Evolutionary conservation across 2,888 invertebrate species (phyloP).

Genomic region (Oeneis ivallda): DNA sequence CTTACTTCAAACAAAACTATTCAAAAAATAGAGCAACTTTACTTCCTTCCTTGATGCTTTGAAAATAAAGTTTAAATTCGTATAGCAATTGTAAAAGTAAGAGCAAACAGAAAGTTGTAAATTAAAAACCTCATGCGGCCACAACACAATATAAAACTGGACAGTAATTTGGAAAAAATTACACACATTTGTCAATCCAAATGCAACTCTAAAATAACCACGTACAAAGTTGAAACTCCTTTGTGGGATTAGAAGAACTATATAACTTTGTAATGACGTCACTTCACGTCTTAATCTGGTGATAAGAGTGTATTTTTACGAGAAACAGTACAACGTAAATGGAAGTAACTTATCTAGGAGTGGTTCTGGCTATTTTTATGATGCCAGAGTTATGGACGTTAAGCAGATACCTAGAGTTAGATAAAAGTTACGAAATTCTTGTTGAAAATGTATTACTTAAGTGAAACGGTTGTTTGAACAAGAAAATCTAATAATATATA

Average conservation of each 20-base stretch:
- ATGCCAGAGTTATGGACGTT: conserved; percentile 37
- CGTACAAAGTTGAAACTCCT: conserved; percentile 36
- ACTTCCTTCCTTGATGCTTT: not conserved
- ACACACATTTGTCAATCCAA: conserved; percentile 16
- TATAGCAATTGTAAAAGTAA: conserved; percentile 4
- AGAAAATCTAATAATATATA: too few species aligned
- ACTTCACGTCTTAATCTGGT: conserved; percentile 51
- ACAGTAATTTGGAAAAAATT: conserved; percentile 43
- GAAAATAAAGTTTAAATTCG: conserved; percentile 29
- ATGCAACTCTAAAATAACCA: conserved; percentile 40
- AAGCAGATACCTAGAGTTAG: not conserved
- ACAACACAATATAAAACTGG: conserved; percentile 50
- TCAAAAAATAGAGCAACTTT: conserved; percentile 10
- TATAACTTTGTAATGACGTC: conserved; percentile 45
- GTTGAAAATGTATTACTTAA: not conserved
- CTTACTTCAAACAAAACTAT: conserved; percentile 29
- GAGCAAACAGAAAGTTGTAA: conserved; percentile 37
- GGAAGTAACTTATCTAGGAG: conserved; percentile 49
- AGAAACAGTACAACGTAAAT: conserved; percentile 48
- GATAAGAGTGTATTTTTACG: conserved; percentile 52
- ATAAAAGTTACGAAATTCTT: conserved; percentile 17
- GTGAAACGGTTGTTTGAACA: not conserved
- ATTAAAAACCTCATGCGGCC: conserved; percentile 45
- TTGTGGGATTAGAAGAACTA: not conserved
- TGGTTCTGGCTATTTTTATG: conserved; percentile 47